phyloP scores from a whole-genome alignment of 2,888 invertebrate genomes.

The Erynnis tages region DNA sequence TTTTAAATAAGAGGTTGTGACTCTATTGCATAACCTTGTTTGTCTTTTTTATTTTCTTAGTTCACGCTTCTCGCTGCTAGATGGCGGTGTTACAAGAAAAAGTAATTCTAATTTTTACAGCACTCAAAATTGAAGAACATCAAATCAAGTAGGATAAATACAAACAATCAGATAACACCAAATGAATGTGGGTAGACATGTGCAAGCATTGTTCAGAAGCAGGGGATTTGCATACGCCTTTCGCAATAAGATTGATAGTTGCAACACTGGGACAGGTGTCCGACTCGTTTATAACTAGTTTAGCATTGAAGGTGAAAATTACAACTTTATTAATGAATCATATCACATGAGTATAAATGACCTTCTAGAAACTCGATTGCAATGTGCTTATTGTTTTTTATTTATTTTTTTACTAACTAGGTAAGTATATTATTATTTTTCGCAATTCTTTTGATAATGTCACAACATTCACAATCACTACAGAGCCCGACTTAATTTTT shows the following conservation, averaged over 20 bases:
- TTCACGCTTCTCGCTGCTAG: constrained; percentile 6
- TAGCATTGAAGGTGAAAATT: constrained; percentile 26
- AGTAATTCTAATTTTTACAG: too few relatives aligned
- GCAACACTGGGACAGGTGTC: constrained; percentile 22
- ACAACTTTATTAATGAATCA: constrained; percentile 24
- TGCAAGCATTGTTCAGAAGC: constrained; percentile 31
- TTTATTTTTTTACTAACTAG: background rate
- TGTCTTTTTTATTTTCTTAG: background rate
- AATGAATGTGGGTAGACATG: constrained; percentile 41
- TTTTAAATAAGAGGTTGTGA: too few relatives aligned
- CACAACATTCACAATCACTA: too few relatives aligned
- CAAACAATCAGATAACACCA: constrained; percentile 14
- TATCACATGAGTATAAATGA: constrained; percentile 1
- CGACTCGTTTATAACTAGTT: constrained; percentile 4
- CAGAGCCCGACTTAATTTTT: too few relatives aligned
- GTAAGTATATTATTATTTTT: background rate
- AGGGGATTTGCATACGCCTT: constrained; percentile 30
- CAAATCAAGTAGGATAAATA: background rate
- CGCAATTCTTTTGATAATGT: background rate
- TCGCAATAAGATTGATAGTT: constrained; percentile 13
- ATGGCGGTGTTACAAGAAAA: background rate
- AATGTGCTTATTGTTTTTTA: too few relatives aligned
- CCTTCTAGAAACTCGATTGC: background rate
- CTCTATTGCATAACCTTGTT: too few relatives aligned
- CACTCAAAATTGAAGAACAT: too few relatives aligned